Percentiles rank a stretch among this genome's conserved stretches.
phyloP scores from a whole-genome alignment of 2,797 vertebrate genomes.

The Gastrophryne carolinensis region DNA sequence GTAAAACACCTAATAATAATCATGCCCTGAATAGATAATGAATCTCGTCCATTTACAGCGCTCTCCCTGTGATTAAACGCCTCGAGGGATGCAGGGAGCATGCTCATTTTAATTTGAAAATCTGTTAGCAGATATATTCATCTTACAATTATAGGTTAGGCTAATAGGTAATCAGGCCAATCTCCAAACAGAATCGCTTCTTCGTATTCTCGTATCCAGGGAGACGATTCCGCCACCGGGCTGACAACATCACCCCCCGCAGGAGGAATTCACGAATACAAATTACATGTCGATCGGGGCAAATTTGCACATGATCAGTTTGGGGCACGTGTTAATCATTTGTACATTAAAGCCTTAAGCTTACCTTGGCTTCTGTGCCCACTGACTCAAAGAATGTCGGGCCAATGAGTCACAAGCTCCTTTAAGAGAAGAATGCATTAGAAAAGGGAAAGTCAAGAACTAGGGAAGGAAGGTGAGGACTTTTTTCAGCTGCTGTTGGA shows the following conservation, averaged over 20 bases:
- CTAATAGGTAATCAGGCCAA: constrained; percentile 48
- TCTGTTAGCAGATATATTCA: constrained; percentile 33
- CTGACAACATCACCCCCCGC: background rate
- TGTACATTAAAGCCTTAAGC: too few species aligned
- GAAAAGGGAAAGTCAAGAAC: too few species aligned
- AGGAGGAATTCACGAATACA: too few species aligned
- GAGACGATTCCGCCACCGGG: background rate
- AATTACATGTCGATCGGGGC: too few species aligned
- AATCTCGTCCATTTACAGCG: constrained; percentile 48
- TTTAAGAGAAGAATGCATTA: too few species aligned
- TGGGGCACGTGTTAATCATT: too few species aligned
- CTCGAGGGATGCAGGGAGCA: constrained; percentile 37
- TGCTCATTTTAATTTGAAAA: constrained; percentile 47
- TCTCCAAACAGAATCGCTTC: constrained; percentile 22
- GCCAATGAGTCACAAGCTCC: too few species aligned
- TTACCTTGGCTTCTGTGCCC: too few species aligned
- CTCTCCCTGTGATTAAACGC: constrained; percentile 46
- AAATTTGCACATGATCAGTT: too few species aligned
- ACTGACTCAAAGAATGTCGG: too few species aligned
- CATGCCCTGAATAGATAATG: constrained; percentile 47
- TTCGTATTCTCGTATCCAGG: background rate
- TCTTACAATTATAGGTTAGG: constrained; percentile 47
- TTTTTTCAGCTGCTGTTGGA: too few species aligned
- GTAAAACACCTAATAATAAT: constrained; percentile 45
- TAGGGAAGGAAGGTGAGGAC: too few species aligned